Percentiles rank a stretch among this genome's conserved stretches.
Conservation (phyloP, 2,113 vertebrate genomes). For the human region DNA sequence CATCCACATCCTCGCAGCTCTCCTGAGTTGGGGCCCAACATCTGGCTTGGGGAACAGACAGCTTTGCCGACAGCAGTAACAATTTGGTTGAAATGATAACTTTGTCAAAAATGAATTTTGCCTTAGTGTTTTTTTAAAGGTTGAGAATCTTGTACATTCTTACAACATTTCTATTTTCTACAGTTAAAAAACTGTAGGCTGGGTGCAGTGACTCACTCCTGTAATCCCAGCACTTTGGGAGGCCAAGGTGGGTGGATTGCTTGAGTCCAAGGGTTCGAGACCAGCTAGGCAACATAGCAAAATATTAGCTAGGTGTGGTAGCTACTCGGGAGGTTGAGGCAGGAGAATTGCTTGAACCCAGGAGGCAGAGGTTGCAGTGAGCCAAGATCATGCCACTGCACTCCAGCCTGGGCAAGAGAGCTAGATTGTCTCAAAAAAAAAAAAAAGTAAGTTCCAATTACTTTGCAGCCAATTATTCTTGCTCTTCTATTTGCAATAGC, state of each 20-base stretch:
- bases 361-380: too few relatives aligned
- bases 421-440: too few relatives aligned
- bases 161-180: neutral
- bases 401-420: too few relatives aligned
- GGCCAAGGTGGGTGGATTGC: too few relatives aligned
- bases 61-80: neutral
- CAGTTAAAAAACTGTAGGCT: neutral
- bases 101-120: neutral
- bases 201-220: too few relatives aligned
- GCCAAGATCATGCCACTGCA: too few relatives aligned
- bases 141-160: neutral
- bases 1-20: too few relatives aligned
- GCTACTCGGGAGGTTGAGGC: too few relatives aligned
- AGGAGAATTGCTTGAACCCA: neutral
- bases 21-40: neutral
- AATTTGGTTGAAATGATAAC: neutral
- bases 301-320: too few relatives aligned
- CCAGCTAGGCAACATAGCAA: too few relatives aligned
- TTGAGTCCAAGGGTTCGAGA: too few relatives aligned
- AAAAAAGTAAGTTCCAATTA: neutral
- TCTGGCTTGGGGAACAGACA: neutral
- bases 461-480: neutral
- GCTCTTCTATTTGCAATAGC: neutral
- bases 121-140: neutral
- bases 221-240: too few relatives aligned